Base-by-base conservation (phyloP, 1,140 invertebrate genomes). In the Drosophila setifemur region DNA sequence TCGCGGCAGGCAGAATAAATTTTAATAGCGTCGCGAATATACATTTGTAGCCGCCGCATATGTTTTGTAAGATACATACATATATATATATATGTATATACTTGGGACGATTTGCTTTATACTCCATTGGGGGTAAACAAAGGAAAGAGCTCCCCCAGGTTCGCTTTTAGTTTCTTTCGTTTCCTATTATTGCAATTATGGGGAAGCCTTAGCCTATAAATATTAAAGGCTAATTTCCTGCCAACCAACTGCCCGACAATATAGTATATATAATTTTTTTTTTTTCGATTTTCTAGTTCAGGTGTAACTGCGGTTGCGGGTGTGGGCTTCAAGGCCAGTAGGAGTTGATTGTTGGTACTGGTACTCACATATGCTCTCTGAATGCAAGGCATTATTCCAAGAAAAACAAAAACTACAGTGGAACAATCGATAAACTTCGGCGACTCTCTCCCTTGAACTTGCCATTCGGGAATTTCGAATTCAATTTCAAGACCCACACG, bases 211-310 rank as follows among this genome's bases (percentile, higher is more conserved):
- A 33, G n/a, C 16, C 47, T 29, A 72, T 72, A 63, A 72, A 72
- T 72, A 72, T 72, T 72, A 50, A 72, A 72, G 42, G 31, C 67
- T 61, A 63, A 72, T 72, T 71, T 71, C 26, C 26, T 19, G 12
- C 9, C 21, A 29, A 18, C 16, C 33, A 7, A 23, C 21, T 3
- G 7, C 7, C 40, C 39, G 6, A 12, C 39, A 26, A 25, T 28
- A n/a, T 31, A 39, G 31, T 64, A 63, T 64, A 48, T 63, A 63
- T 64, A 48, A 64, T 42, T 9, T 21, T 48, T 58, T 64, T 63
- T 64, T 42, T 9, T 21, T 48, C 60, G 60, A 63, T 64, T 63
- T 64, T 28, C 58, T 12, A 11, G n/a, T 18, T 18, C 7, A 16
- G n/a, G 43, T 61, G 57, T 61, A 44, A 44, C 33, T 64, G 58